Percentiles rank a stretch among this genome's conserved stretches.
phyloP scores from a whole-genome alignment of 2,888 invertebrate genomes.

The Clepsis dumicolana region DNA sequence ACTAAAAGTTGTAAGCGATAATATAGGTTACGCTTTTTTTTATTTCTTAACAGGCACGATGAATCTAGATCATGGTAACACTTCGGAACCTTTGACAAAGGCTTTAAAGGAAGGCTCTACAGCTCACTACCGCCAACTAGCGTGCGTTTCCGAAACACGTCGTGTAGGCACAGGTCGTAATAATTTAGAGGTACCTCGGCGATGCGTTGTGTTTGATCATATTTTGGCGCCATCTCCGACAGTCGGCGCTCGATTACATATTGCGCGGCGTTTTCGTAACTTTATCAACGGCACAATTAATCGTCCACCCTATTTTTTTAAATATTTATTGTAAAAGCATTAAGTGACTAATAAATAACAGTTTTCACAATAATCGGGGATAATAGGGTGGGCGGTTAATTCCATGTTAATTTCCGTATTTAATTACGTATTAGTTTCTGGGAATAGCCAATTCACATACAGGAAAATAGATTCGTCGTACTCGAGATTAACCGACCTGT shows the following conservation, averaged over 20 bases:
- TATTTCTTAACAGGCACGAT: neutral
- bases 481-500: no score
- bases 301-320: no score
- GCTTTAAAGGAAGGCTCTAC: neutral
- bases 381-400: no score
- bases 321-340: no score
- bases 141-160: neutral
- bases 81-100: neutral
- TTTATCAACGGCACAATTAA: no score
- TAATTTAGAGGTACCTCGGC: neutral
- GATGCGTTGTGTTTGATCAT: neutral
- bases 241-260: slow-evolving; percentile 7
- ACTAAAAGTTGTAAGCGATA: slow-evolving; percentile 28
- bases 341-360: no score
- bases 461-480: no score
- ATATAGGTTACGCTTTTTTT: slow-evolving; percentile 21
- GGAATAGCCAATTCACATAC: no score
- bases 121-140: slow-evolving; percentile 20
- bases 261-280: neutral
- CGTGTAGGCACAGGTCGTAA: slow-evolving; percentile 1
- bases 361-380: no score
- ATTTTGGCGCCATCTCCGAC: neutral
- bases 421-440: no score
- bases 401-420: no score
- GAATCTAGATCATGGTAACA: neutral